Evolutionary conservation across 1,140 invertebrate genomes (phyloP).

Genomic region (Zaprionus lachaisei): DNA sequence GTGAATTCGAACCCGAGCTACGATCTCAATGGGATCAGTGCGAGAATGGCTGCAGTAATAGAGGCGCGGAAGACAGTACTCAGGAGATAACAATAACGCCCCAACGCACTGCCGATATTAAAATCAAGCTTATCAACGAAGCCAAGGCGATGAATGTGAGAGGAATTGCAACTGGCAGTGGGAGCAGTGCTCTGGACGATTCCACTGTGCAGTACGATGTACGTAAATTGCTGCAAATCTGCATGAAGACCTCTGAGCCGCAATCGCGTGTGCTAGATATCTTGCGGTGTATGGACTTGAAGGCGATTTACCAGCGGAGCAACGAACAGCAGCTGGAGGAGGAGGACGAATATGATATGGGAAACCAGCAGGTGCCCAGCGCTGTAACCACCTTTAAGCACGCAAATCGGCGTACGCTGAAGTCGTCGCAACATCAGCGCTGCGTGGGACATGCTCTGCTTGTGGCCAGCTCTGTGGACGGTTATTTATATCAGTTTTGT

Average conservation of each 20-base stretch:
- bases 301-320: conserved; percentile 75
- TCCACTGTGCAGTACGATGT: conserved; percentile 75
- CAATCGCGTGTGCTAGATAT: conserved; percentile 72
- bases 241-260: conserved; percentile 74
- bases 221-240: conserved; percentile 75
- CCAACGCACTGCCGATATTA: conserved; percentile 73
- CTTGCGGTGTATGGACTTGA: conserved; percentile 78
- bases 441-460: conserved; percentile 76
- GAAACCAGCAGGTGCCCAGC: conserved; percentile 79
- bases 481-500: conserved; percentile 81
- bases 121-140: conserved; percentile 81
- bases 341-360: conserved; percentile 80
- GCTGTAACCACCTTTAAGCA: conserved; percentile 79
- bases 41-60: conserved; percentile 40
- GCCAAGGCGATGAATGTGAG: conserved; percentile 83
- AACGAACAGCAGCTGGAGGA: conserved; percentile 53
- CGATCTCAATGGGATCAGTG: conserved; percentile 78
- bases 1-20: conserved; percentile 76
- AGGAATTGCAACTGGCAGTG: conserved; percentile 59
- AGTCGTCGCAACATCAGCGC: conserved; percentile 70
- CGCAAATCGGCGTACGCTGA: conserved; percentile 69
- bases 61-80: conserved; percentile 48
- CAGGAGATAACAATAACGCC: conserved; percentile 77
- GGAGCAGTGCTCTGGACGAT: conserved; percentile 60
- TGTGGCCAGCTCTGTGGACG: conserved; percentile 78